These are phyloP conservation scores for Fukomys damarensis DNA, from an alignment of 2,113 vertebrate species.

Conservation along the genomic window DNA sequence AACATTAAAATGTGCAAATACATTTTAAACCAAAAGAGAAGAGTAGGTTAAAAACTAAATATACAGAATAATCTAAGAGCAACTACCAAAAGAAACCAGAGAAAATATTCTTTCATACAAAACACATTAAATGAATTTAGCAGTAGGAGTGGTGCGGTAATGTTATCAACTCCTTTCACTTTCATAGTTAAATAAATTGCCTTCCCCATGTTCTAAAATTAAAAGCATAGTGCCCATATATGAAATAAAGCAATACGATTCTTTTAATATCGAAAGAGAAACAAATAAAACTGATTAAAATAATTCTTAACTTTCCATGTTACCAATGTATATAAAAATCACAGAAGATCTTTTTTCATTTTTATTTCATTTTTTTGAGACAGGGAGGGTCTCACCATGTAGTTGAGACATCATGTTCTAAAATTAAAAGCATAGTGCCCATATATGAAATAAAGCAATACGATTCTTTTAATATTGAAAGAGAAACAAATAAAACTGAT, in stretches of 20 bases:
- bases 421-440: not conserved
- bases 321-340: not conserved
- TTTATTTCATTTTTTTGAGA: too few relatives aligned
- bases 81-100: not conserved
- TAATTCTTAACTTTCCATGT: not conserved
- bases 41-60: not conserved
- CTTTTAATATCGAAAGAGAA: not conserved
- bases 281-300: not conserved
- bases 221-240: not conserved
- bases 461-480: not conserved
- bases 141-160: fast-evolving
- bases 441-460: not conserved
- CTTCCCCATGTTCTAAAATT: not conserved
- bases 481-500: not conserved
- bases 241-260: not conserved
- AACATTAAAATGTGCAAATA: not conserved
- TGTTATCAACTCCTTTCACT: not conserved
- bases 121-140: not conserved
- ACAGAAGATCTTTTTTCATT: too few relatives aligned
- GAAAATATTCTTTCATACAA: not conserved
- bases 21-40: not conserved
- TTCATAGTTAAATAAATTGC: not conserved
- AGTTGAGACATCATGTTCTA: too few relatives aligned
- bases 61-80: not conserved
- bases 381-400: too few relatives aligned